phyloP scores from a whole-genome alignment of 2,113 vertebrate species.

The Colius striatus region DNA sequence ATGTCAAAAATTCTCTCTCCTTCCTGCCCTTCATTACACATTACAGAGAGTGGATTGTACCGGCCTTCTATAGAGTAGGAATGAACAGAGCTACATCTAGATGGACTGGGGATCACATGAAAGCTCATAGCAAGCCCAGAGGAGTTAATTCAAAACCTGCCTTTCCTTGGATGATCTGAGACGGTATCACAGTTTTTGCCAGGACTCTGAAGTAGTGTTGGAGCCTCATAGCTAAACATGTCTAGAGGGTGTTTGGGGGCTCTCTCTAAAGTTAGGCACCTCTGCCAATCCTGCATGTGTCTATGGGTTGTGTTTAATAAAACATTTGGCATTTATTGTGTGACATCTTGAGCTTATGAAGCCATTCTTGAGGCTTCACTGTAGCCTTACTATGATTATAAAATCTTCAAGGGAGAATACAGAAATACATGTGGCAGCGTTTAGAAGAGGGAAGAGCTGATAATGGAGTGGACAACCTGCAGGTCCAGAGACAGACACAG shows the following conservation, averaged over 20 bases:
- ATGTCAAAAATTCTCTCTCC: slow-evolving; percentile 6
- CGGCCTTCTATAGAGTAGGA: background rate
- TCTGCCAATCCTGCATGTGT: background rate
- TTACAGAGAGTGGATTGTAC: background rate
- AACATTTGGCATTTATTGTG: slow-evolving; percentile 3
- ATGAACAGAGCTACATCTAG: background rate
- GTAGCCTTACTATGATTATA: background rate
- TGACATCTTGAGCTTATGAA: background rate
- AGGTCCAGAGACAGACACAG: rapidly evolving
- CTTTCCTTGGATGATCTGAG: background rate
- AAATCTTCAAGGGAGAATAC: background rate
- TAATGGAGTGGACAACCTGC: background rate
- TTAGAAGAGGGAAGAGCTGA: background rate
- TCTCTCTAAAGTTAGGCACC: background rate
- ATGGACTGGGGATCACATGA: background rate
- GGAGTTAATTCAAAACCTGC: background rate
- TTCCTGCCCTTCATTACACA: slow-evolving; percentile 9
- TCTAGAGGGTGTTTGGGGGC: background rate
- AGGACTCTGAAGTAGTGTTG: background rate
- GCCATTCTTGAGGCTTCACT: background rate
- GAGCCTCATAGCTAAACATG: background rate
- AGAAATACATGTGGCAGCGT: background rate
- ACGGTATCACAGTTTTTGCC: background rate
- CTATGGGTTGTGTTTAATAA: background rate
- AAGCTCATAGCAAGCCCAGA: background rate